A percentile compares a stretch with the other conserved stretches of the same genome.
Conservation (phyloP, 1,140 invertebrate species). For the Megathymus violae region DNA sequence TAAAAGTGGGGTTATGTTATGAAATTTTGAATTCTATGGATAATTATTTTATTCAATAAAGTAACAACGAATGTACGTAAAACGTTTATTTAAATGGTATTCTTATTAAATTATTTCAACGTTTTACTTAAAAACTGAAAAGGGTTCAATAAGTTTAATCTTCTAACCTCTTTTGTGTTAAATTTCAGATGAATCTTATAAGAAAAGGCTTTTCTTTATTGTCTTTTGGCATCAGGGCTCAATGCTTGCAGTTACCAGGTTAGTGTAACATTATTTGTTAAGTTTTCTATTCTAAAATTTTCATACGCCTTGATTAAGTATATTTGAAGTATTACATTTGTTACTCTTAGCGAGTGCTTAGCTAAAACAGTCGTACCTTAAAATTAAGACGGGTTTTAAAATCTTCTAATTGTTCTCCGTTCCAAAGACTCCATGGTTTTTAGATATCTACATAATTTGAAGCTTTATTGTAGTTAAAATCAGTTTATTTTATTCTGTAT, state of each 20-base stretch:
- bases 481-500: too few relatives aligned
- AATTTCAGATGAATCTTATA: slow-evolving; percentile 71
- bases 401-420: too few relatives aligned
- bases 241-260: slow-evolving; percentile 53
- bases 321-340: too few relatives aligned
- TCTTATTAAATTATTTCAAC: not conserved
- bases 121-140: slow-evolving; percentile 16
- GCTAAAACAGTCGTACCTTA: too few relatives aligned
- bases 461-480: too few relatives aligned
- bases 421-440: too few relatives aligned
- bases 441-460: too few relatives aligned
- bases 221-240: slow-evolving; percentile 55
- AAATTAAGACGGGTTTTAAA: too few relatives aligned
- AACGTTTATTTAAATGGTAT: slow-evolving; percentile 6
- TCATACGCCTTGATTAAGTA: too few relatives aligned
- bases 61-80: slow-evolving; percentile 10
- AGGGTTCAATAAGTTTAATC: not conserved
- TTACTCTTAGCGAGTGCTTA: too few relatives aligned
- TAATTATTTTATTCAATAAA: too few relatives aligned
- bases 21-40: not conserved
- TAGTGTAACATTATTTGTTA: slow-evolving; percentile 26
- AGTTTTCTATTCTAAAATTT: not conserved
- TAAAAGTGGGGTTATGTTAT: slow-evolving; percentile 46
- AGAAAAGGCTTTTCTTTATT: slow-evolving; percentile 64
- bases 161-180: slow-evolving; percentile 35